These are phyloP conservation scores for Cydia amplana DNA, from an alignment of 1,140 invertebrate genomes.

Conservation along the genomic window DNA sequence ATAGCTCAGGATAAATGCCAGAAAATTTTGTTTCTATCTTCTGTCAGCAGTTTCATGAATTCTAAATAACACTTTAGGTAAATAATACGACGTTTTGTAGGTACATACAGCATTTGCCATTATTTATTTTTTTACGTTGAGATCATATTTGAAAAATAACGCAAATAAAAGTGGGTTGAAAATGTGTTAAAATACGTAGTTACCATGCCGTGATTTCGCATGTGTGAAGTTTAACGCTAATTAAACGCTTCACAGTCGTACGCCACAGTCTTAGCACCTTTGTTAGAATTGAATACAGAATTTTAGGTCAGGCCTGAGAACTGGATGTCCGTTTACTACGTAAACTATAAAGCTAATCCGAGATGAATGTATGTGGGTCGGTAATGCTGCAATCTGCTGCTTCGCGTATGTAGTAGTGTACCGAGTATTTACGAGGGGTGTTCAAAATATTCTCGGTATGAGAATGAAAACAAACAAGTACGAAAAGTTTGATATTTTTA, in stretches of 20 bases:
- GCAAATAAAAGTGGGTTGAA: not conserved
- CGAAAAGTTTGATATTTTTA: no score
- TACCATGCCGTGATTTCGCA: not conserved
- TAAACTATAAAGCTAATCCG: slow-evolving; percentile 32
- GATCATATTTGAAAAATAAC: no score
- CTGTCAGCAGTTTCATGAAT: no score
- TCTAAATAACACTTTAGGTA: no score
- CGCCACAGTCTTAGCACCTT: slow-evolving; percentile 3
- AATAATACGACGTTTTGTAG: no score
- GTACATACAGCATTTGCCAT: no score
- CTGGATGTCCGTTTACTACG: slow-evolving; percentile 24
- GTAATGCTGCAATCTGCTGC: slow-evolving; percentile 22
- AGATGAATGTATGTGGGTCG: slow-evolving; percentile 30
- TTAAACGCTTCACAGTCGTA: not conserved
- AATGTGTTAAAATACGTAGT: not conserved
- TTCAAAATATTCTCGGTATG: no score
- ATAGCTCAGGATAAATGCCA: not conserved
- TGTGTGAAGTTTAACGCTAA: slow-evolving; percentile 6
- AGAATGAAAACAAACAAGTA: no score
- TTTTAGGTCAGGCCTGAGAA: slow-evolving; percentile 11
- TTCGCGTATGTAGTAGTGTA: slow-evolving; percentile 2
- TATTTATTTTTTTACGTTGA: no score
- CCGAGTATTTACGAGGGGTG: no score
- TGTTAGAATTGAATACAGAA: slow-evolving; percentile 7
- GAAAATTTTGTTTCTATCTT: no score